Base-by-base conservation (phyloP, 2,113 vertebrate species). In the Leucopsar rothschildi region DNA sequence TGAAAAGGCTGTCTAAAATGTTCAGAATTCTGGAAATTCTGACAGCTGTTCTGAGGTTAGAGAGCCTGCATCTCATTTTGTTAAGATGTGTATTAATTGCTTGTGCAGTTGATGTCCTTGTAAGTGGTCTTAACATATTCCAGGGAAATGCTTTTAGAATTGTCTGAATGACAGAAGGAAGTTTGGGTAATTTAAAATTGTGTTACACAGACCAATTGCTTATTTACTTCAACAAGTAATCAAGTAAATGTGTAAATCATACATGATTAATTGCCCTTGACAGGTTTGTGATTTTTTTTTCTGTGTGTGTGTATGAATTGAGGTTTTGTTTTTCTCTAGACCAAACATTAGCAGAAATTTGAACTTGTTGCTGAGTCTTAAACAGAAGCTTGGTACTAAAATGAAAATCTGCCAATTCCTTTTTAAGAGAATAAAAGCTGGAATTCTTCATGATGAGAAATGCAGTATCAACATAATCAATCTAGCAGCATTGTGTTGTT, bases 381-480 rank as follows among this genome's bases (percentile, higher is more conserved):
- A 96, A 90, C 85, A 96, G 96, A 97, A 88, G 75, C 50, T 86
- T 93, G 83, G 65, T 85, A 71, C 72, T 97, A 94, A 94, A 96
- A 98, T 97, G 88, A 95, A 95, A 97, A 97, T 92, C 84, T 93
- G 87, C 90, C 94, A 94, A 52, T 95, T 70, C 92, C 61, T 96
- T 97, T 77, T 5, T 64, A 96, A 94, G 80, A 96, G 90, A 96
- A 96, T 94, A 97, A 97, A 95, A 92, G 40, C 86, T 93, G 81
- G 88, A 97, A 97, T 97, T 98, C 91, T 97, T 98, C 91, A 95
- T 92, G 86, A 92, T 98, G 98, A 97, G 97, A 97, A 98, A 97
- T 93, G 96, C 60, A 95, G 78, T 97, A 98, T 98, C 97, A 97
- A 95, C 97, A 96, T 98, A 98, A 98, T 98, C 84, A 77, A 98